Evolutionary conservation across 1,140 invertebrate genomes (phyloP).

Genomic region (Eulimnadia texana): DNA sequence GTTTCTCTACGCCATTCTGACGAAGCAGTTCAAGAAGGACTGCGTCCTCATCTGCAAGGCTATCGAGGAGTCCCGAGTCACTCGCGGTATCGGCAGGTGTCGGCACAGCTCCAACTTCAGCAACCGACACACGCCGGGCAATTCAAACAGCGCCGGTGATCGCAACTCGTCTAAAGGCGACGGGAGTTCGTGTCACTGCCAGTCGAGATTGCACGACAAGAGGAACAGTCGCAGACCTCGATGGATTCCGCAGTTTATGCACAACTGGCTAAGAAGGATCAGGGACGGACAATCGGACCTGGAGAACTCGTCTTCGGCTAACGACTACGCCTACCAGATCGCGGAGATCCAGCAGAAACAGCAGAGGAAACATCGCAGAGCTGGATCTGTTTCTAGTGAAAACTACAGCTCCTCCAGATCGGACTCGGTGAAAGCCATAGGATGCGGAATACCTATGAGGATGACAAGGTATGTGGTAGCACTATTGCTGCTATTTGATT

Average conservation of each 20-base stretch:
- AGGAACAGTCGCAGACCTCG: background rate
- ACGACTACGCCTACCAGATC: constrained; percentile 64
- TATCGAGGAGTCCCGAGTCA: constrained; percentile 81
- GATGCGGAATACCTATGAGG: constrained; percentile 51
- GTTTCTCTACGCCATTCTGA: constrained; percentile 90
- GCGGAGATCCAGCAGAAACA: constrained; percentile 55
- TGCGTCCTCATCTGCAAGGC: constrained; percentile 89
- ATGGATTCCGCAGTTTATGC: constrained; percentile 2
- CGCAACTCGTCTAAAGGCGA: constrained; percentile 55
- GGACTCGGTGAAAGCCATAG: constrained; percentile 46
- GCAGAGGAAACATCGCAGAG: constrained; percentile 34
- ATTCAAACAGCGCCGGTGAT: constrained; percentile 69
- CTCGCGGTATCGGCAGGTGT: constrained; percentile 67
- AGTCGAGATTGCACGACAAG: constrained; percentile 44
- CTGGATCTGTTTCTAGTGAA: constrained; percentile 59
- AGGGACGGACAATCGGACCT: constrained; percentile 7
- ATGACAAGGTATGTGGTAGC: no score
- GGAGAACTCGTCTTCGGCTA: constrained; percentile 9
- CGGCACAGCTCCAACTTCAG: constrained; percentile 76
- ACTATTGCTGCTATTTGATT: no score
- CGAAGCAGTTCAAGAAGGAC: constrained; percentile 95
- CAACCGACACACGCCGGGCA: constrained; percentile 70
- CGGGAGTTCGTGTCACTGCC: constrained; percentile 33
- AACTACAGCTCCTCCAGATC: constrained; percentile 71
- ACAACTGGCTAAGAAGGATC: background rate